Evolutionary conservation across 35 echinoderm and acorn worm genomes (phyloP).

Genomic region (Heliocidaris tuberculata): DNA sequence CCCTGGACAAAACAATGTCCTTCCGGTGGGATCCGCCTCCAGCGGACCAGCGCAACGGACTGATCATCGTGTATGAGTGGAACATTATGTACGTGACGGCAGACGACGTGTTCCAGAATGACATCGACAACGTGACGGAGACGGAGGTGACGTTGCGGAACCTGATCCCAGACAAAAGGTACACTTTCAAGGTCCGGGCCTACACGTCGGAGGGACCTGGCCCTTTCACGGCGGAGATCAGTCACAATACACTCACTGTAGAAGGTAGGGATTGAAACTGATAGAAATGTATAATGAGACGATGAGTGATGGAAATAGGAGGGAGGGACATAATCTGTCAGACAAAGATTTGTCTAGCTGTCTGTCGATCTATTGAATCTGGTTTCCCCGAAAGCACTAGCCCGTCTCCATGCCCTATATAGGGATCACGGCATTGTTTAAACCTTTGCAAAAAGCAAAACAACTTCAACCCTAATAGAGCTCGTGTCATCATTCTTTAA

Average conservation of each 20-base stretch:
- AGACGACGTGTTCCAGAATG: background rate
- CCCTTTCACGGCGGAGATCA: slow-evolving; percentile 44
- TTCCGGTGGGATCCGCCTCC: slow-evolving; percentile 40
- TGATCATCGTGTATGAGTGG: slow-evolving; percentile 58
- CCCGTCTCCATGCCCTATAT: no score
- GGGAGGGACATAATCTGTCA: no score
- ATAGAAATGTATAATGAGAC: background rate
- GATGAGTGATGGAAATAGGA: no score
- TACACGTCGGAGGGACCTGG: slow-evolving; percentile 59
- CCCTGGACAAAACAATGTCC: slow-evolving; percentile 36
- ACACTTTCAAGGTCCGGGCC: slow-evolving; percentile 61
- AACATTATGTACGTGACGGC: slow-evolving; percentile 26
- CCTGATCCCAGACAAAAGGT: slow-evolving; percentile 31
- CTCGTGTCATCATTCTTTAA: no score
- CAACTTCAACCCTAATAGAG: no score
- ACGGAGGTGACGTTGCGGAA: slow-evolving; percentile 6
- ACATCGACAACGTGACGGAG: slow-evolving; percentile 41
- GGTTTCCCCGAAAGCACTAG: no score
- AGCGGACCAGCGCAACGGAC: slow-evolving; percentile 43
- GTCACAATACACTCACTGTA: background rate
- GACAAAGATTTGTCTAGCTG: no score
- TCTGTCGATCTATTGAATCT: no score
- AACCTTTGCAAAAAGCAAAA: no score
- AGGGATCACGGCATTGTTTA: no score
- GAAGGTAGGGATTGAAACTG: background rate